Evolutionary conservation across 2,888 invertebrate genomes (phyloP), one percentile per base, ranked within the genome.

Genomic region (Agrilus mali): DNA sequence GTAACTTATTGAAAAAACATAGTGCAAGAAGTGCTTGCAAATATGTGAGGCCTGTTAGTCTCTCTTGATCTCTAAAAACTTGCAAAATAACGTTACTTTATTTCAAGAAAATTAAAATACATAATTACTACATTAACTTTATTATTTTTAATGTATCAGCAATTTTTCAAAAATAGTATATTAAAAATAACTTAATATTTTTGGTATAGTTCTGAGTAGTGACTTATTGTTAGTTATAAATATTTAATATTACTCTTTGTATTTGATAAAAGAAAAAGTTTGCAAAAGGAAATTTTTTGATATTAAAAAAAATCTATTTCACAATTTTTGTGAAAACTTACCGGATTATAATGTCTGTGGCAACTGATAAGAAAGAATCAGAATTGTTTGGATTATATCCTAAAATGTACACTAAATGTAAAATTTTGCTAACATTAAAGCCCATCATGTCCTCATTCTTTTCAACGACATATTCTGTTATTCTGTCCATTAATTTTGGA

Each of bases 11-110:
- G 52, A 71, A 77, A 56, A 65, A 76, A 47, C 72, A 70, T 10
- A 78, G 55, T 0, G 74, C 67, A 14, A 78, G 53, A 36, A 71
- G 69, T 10, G 69, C 61, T 51, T 76, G 73, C 7, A 78, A 58
- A 39, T 76, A 60, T 1, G 69, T 60, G 20, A 76, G 56, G 4
- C 74, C 71, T 39, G 67, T 70, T 60, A 78, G 63, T 38, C 69
- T 61, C 41, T 73, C 67, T 52, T 71, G 71, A 56, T 77, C 74
- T 44, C 78, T 78, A 53, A 33, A 65, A 61, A 47, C 41, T 42
- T 14, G 47, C 45, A 42, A 44, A 40, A 33, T 45, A 36, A 35
- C 2, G 35, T 38, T 33, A 33, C 22, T 31, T 39, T 13, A 37
- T 17, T n/a, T n/a, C 37, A 36, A 4, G 17, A 20, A 20, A 20